Base-by-base conservation (phyloP, 2,113 vertebrate species). In the Rhinopithecus roxellana region DNA sequence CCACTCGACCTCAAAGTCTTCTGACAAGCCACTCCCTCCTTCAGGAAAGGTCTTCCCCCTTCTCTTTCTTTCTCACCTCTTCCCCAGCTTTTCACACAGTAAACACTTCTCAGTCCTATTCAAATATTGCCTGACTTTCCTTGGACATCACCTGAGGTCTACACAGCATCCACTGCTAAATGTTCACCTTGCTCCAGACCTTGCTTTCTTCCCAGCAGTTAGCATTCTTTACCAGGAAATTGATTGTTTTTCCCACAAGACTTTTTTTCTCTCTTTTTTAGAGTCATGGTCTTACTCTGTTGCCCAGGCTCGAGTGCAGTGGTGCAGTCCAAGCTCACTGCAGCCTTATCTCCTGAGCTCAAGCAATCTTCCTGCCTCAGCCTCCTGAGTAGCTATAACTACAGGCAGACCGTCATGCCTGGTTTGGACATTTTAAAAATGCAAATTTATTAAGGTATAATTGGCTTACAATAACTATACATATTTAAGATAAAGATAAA, bases 81-180 rank as follows among this genome's bases (percentile, higher is more conserved):
- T n/a, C 59, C 32, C 18, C 52, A 17, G 8, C 3, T 78, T 9
- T 79, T 48, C 69, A 79, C 55, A 8, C 0, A 69, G 57, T 70
- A 40, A 52, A 48, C 27, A 35, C 18, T 55, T 57, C 70, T 9
- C 78, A n/a, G 82, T 38, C 69, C 17, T 13, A 10, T 25, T 69
- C 88, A 40, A 32, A 52, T n/a, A 7, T 25, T 75, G 30, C 43
- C 82, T 25, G 22, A 25, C 14, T 4, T 12, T 82, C 5, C 3
- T 8, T 2, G 2, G 8, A 2, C 1, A 32, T 48, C 2, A 3
- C n/a, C 10, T 2, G 0, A 7, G 38, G 22, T 40, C 40, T 20
- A 6, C 10, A 17, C 14, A 18, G 64, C 6, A 25, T 55, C 59
- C 8, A 16, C 8, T 25, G 18, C 32, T 14, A 43, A 75, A 22